Evolutionary conservation across 2,797 vertebrate genomes (phyloP).

Genomic region (Lagorchestes hirsutus): DNA sequence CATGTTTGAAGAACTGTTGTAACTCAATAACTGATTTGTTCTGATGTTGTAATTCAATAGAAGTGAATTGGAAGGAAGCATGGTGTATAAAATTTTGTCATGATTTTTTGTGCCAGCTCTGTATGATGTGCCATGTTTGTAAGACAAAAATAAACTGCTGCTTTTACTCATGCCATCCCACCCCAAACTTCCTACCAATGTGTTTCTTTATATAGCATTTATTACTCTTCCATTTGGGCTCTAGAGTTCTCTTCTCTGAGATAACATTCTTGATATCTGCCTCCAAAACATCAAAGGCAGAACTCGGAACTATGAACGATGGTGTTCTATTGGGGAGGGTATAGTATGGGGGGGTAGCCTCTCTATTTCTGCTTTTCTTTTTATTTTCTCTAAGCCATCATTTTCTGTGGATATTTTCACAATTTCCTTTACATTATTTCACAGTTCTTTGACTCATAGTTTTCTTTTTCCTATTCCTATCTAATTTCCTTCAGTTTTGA

Average conservation of each 20-base stretch:
- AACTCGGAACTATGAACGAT: background rate
- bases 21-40: conserved; percentile 86
- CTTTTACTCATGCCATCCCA: conserved; percentile 83
- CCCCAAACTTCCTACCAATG: conserved; percentile 66
- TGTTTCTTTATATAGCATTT: conserved; percentile 42
- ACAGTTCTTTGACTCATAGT: background rate
- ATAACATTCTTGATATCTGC: background rate
- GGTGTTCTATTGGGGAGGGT: background rate
- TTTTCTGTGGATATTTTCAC: background rate
- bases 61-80: conserved; percentile 86
- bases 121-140: conserved; percentile 87
- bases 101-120: conserved; percentile 86
- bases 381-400: background rate
- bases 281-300: background rate
- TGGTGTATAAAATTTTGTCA: conserved; percentile 86
- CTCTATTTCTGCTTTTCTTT: background rate
- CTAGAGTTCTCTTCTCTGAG: background rate
- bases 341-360: background rate
- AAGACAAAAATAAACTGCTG: conserved; percentile 88
- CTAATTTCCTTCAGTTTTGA: background rate
- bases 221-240: background rate
- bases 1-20: conserved; percentile 84
- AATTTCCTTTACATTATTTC: background rate
- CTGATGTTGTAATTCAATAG: conserved; percentile 87
- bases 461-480: background rate